Conservation (phyloP, 2,888 invertebrate genomes). For the Ornithoptera alexandrae region DNA sequence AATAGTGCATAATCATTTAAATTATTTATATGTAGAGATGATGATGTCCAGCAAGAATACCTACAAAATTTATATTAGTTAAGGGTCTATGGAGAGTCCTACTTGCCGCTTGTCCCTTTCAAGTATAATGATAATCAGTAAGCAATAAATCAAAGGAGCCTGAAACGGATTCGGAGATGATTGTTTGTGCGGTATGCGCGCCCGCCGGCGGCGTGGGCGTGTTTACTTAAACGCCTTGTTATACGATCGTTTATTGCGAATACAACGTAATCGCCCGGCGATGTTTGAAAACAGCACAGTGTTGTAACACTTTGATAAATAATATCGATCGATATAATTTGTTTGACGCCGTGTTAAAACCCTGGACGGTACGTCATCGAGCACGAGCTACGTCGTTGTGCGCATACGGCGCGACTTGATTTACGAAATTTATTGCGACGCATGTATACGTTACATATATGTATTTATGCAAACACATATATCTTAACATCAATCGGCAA, state of each 20-base stretch:
- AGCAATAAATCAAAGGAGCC: too few species aligned
- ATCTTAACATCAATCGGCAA: constrained; percentile 33
- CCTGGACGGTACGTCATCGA: constrained; percentile 24
- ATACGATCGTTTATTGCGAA: constrained; percentile 17
- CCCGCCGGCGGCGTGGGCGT: constrained; percentile 1
- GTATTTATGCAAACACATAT: too few species aligned
- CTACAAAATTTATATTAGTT: too few species aligned
- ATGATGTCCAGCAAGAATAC: too few species aligned
- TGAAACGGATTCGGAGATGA: too few species aligned
- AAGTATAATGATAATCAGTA: too few species aligned
- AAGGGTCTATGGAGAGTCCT: too few species aligned
- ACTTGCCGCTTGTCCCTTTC: too few species aligned
- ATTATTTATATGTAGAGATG: too few species aligned
- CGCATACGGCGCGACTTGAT: constrained; percentile 36
- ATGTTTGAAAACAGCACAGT: constrained; percentile 20
- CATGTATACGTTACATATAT: constrained; percentile 22
- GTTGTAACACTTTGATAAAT: constrained; percentile 11
- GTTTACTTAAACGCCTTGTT: constrained; percentile 21
- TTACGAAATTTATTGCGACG: constrained; percentile 30
- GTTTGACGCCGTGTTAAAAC: constrained; percentile 15
- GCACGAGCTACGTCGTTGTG: constrained; percentile 33
- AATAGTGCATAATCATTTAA: too few species aligned
- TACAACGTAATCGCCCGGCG: constrained; percentile 18
- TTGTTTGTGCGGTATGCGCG: not conserved
- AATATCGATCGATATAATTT: constrained; percentile 4